Evolutionary conservation across 1,140 invertebrate genomes (phyloP).

Genomic region (Neoseiulus cucumeris): DNA sequence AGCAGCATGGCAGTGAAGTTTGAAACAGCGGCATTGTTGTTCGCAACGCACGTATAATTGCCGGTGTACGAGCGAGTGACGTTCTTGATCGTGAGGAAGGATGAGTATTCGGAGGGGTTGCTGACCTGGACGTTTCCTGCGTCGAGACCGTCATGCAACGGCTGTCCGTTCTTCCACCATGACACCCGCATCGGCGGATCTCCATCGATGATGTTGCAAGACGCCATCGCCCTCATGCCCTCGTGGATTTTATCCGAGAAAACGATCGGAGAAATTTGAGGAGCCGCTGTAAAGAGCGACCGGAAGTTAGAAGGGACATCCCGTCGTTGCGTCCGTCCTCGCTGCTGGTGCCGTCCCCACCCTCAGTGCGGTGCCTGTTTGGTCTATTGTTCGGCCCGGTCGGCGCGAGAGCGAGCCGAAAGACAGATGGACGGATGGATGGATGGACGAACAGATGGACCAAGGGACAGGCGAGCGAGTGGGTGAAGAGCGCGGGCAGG

Average conservation of each 20-base stretch:
- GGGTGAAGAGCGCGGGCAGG: too few relatives aligned
- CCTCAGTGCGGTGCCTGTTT: too few relatives aligned
- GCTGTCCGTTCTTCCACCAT: constrained; percentile 51
- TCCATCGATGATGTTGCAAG: constrained; percentile 21
- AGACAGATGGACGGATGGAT: too few relatives aligned
- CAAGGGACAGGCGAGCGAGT: too few relatives aligned
- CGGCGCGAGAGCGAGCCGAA: too few relatives aligned
- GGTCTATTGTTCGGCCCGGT: too few relatives aligned
- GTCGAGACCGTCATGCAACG: constrained; percentile 26
- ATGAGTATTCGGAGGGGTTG: constrained; percentile 21
- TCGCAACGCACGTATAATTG: constrained; percentile 57
- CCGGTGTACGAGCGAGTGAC: constrained; percentile 49
- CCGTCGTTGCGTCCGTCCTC: constrained; percentile 43
- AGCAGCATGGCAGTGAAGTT: constrained; percentile 55
- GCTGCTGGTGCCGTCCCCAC: too few relatives aligned
- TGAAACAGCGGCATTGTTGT: constrained; percentile 51
- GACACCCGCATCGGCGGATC: constrained; percentile 50
- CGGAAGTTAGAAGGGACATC: constrained; percentile 58
- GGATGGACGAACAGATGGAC: too few relatives aligned
- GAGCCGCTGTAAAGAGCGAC: constrained; percentile 18
- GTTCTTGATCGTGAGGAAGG: constrained; percentile 46
- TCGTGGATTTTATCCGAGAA: constrained; percentile 22
- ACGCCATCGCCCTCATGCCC: constrained; percentile 20
- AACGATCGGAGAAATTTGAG: constrained; percentile 20
- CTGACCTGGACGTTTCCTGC: constrained; percentile 19